Conservation (phyloP, 2,113 vertebrate species). For the Rhabdomys dilectus region DNA sequence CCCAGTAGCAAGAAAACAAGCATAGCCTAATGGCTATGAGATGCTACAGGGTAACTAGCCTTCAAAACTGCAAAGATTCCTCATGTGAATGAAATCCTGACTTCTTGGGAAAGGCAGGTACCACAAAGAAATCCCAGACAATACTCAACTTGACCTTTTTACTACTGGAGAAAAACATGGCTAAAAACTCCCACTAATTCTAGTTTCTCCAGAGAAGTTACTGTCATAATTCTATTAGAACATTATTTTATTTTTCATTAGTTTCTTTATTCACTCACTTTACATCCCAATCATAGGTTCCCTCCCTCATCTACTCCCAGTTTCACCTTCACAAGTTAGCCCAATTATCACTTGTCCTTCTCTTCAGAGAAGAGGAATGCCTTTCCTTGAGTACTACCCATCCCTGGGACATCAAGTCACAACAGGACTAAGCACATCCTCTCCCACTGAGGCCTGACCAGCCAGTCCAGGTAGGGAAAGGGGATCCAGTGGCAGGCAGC, state of each 20-base stretch:
- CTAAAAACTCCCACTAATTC: background rate
- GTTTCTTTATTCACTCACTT: too few relatives aligned
- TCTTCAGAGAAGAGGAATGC: too few relatives aligned
- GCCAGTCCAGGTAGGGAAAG: too few relatives aligned
- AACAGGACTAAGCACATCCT: too few relatives aligned
- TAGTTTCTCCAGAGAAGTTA: background rate
- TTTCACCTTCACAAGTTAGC: too few relatives aligned
- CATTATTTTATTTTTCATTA: background rate
- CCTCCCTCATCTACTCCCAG: too few relatives aligned
- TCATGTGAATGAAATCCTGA: background rate
- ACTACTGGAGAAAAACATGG: background rate
- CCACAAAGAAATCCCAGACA: background rate
- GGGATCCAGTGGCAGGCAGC: too few relatives aligned
- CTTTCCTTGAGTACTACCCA: too few relatives aligned
- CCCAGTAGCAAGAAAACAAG: background rate
- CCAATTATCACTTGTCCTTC: too few relatives aligned
- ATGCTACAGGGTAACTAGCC: background rate
- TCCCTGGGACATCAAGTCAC: too few relatives aligned
- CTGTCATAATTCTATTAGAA: background rate
- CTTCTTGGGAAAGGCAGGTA: background rate
- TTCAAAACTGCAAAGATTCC: background rate
- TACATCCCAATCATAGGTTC: too few relatives aligned
- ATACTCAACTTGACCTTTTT: background rate
- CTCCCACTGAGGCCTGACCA: too few relatives aligned
- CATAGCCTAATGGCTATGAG: background rate